Percentiles rank a stretch among this genome's conserved stretches.
phyloP scores from a whole-genome alignment of 2,797 vertebrate species.

The Microtus californicus region DNA sequence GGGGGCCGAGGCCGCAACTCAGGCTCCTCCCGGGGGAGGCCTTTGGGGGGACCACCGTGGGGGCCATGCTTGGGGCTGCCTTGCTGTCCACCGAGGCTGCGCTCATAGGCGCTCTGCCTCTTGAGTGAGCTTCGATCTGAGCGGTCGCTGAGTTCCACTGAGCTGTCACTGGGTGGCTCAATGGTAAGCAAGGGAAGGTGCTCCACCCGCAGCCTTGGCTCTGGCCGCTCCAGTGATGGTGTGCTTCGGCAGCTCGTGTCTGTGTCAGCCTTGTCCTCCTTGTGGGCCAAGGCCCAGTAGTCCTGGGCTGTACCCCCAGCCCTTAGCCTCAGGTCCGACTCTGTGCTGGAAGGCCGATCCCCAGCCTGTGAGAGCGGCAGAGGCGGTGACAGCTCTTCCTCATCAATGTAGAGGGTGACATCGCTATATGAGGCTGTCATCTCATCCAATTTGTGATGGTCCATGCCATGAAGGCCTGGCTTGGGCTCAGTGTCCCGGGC shows the following conservation, averaged over 20 bases:
- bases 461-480: constrained; percentile 87
- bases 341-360: constrained; percentile 92
- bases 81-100: constrained; percentile 90
- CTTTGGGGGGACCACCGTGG: constrained; percentile 90
- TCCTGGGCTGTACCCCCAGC: constrained; percentile 93
- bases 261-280: constrained; percentile 94
- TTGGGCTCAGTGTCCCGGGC: constrained; percentile 91
- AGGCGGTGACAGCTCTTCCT: constrained; percentile 97
- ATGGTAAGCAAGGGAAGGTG: constrained; percentile 95
- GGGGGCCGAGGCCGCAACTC: constrained; percentile 92
- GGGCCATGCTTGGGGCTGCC: constrained; percentile 94
- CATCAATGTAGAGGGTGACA: constrained; percentile 97
- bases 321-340: constrained; percentile 93
- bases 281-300: constrained; percentile 96
- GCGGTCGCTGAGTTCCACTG: constrained; percentile 96
- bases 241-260: constrained; percentile 97
- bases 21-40: constrained; percentile 92
- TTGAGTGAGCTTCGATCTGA: constrained; percentile 95
- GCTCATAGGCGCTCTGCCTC: constrained; percentile 93
- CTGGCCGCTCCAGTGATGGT: constrained; percentile 94
- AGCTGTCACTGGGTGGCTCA: constrained; percentile 97
- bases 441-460: constrained; percentile 94
- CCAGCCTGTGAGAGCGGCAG: constrained; percentile 92
- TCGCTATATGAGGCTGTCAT: constrained; percentile 98
- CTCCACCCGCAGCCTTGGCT: constrained; percentile 93